Conservation (phyloP, 2,113 vertebrate genomes). For the Tetrax tetrax region DNA sequence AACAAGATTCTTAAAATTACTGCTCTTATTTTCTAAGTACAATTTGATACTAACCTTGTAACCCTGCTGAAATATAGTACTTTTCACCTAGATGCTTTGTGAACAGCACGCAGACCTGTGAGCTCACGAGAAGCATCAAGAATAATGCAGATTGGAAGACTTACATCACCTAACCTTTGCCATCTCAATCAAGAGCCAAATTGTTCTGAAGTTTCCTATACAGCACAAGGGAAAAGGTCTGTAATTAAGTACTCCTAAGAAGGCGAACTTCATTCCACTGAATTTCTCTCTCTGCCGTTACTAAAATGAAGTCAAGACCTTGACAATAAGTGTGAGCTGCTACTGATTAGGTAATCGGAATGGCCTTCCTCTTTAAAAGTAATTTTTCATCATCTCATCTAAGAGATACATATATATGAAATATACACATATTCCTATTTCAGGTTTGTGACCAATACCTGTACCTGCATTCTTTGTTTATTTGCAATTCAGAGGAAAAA, state of each 20-base stretch:
- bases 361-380: background rate
- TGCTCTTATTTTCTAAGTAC: background rate
- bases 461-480: background rate
- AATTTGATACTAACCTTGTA: background rate
- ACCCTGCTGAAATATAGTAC: background rate
- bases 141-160: background rate
- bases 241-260: background rate
- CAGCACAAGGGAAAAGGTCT: background rate
- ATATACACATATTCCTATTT: background rate
- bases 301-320: background rate
- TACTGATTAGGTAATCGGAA: background rate
- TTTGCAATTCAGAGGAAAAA: background rate
- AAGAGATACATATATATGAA: background rate
- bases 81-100: background rate
- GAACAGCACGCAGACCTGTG: background rate
- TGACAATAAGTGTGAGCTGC: background rate
- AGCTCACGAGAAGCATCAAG: background rate
- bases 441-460: background rate
- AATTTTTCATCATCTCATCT: background rate
- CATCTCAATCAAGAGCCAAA: background rate
- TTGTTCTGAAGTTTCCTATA: background rate
- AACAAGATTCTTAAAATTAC: background rate
- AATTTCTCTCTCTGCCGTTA: background rate
- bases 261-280: background rate
- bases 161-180: background rate